Percentiles rank a stretch among this genome's conserved stretches.
phyloP scores from a whole-genome alignment of 2,113 vertebrate species.

The Callopanchax toddi region DNA sequence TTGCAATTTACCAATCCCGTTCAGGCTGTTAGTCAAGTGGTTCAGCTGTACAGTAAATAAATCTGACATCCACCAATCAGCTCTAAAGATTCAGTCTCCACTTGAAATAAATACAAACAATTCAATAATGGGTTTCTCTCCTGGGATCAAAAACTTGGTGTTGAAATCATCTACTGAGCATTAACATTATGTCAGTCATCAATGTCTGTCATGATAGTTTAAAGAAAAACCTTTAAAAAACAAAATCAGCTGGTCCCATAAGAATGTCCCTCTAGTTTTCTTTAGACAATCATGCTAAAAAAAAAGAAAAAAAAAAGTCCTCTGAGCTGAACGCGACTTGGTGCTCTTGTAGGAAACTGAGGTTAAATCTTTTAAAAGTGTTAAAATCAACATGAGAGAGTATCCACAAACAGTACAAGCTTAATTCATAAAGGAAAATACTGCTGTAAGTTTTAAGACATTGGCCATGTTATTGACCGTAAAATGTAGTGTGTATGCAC shows the following conservation, averaged over 20 bases:
- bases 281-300: background rate
- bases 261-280: slow-evolving; percentile 20
- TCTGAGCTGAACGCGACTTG: slow-evolving; percentile 22
- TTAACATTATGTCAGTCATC: slow-evolving; percentile 19
- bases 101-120: slow-evolving; percentile 35
- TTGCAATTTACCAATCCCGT: slow-evolving; percentile 17
- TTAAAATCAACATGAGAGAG: slow-evolving; percentile 36
- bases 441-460: background rate
- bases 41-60: slow-evolving; percentile 22
- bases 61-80: slow-evolving; percentile 40
- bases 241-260: slow-evolving; percentile 58
- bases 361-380: no score
- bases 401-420: slow-evolving; percentile 22
- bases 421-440: slow-evolving; percentile 34
- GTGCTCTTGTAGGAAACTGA: slow-evolving; percentile 13
- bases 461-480: background rate
- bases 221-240: slow-evolving; percentile 16
- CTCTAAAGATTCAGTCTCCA: slow-evolving; percentile 17
- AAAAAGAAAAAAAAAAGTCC: slow-evolving; percentile 14
- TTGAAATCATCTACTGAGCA: slow-evolving; percentile 5
- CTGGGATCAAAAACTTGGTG: slow-evolving; percentile 33
- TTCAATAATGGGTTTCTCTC: slow-evolving; percentile 36
- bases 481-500: background rate
- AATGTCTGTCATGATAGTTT: no score
- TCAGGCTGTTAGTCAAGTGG: slow-evolving; percentile 1